Evolutionary conservation across 2,797 vertebrate genomes (phyloP), one percentile per base, ranked within the genome.

Genomic region (Molossus alvarezi): DNA sequence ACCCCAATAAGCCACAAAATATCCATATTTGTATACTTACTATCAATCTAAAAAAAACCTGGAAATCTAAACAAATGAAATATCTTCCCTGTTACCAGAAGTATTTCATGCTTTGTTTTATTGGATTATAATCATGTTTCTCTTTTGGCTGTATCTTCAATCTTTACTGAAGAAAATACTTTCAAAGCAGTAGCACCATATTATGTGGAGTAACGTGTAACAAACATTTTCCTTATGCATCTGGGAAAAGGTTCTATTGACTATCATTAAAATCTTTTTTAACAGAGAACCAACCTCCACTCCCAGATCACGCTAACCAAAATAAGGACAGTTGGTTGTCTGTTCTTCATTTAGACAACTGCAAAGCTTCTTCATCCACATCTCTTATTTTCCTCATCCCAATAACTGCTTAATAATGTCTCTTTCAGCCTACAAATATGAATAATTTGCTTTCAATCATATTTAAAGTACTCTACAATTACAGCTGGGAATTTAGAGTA

Each of bases 371-470:
- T 81, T 25, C 45, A 91, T 15, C 45, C 14, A 75, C 3, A 87
- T 25, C 53, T 37, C 27, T 65, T 65, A 37, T 25, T 62, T 86
- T 67, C 25, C 48, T 18, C 57, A 77, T 48, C 41, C 20, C 33
- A 64, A 1, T 33, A 51, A 77, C 3, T 94, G 21, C 18, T 95
- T 9, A 75, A 25, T 10, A 79, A 27, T n/a, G 55, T 65, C 81
- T 60, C 90, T 97, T 91, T 89, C 0, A 17, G 27, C 23, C 96
- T 77, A 97, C 95, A 97, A 96, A 98, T 83, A 97, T 96, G 71
- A 92, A 96, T 87, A 97, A 95, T 97, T 97, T 95, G 94, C 75
- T 97, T 97, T 96, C 97, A 94, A 60, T 91, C 37, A 98, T 33
- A 71, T 82, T 88, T 94, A 77, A 95, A 96, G 71, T 73, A 69